Evolutionary conservation across 2,888 invertebrate species (phyloP).

Genomic region (Chaetogeoica ovagalla): DNA sequence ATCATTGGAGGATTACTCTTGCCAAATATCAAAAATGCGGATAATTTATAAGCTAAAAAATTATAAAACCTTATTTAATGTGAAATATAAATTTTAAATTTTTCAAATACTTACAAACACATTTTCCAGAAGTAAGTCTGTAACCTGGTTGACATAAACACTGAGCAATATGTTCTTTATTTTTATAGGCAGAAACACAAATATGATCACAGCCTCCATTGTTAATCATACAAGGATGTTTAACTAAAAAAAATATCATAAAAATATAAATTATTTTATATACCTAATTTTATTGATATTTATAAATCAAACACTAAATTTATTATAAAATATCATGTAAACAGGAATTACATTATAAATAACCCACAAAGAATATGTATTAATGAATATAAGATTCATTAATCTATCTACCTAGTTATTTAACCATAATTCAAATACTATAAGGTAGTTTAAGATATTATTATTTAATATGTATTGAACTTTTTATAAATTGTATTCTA

Average conservation of each 20-base stretch:
- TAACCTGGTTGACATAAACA: slow-evolving; percentile 78
- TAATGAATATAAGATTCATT: no score
- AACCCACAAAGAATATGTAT: no score
- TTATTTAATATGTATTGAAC: no score
- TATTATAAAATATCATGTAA: no score
- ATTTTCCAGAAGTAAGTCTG: slow-evolving; percentile 66
- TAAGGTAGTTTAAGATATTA: no score
- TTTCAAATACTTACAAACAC: slow-evolving; percentile 63
- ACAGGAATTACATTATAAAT: no score
- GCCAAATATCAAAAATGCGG: slow-evolving; percentile 68
- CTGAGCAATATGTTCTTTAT: slow-evolving; percentile 62
- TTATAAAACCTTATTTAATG: slow-evolving; percentile 25
- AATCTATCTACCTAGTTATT: no score
- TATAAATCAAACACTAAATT: no score
- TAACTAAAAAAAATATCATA: slow-evolving; percentile 56
- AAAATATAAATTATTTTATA: no score
- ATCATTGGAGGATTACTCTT: slow-evolving; percentile 73
- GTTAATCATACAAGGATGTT: slow-evolving; percentile 70
- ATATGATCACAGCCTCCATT: slow-evolving; percentile 77
- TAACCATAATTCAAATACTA: no score
- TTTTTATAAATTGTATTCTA: background rate
- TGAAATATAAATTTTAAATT: slow-evolving; percentile 18
- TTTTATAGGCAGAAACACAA: slow-evolving; percentile 68
- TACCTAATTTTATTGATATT: no score
- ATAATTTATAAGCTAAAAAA: slow-evolving; percentile 62